Evolutionary conservation across 2,113 vertebrate species (phyloP).

Genomic region (Platysternon megacephalum): DNA sequence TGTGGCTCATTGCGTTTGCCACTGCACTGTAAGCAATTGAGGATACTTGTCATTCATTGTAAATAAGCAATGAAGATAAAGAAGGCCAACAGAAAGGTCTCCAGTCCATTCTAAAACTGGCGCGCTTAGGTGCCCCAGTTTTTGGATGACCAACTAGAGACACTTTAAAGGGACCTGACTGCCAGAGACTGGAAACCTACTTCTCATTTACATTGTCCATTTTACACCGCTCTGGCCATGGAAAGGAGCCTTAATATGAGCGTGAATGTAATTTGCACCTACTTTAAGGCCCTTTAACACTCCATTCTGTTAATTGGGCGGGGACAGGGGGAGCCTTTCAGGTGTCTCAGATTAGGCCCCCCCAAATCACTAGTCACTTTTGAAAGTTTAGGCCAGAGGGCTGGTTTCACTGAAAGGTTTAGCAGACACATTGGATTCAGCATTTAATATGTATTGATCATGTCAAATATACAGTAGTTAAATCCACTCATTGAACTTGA

Average conservation of each 20-base stretch:
- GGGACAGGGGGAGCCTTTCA: too few relatives aligned
- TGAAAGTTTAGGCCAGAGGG: rapidly evolving
- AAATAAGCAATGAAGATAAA: not conserved
- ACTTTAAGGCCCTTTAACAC: not conserved
- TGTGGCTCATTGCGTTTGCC: not conserved
- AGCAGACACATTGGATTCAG: not conserved
- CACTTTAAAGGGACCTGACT: not conserved
- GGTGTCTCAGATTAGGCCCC: rapidly evolving
- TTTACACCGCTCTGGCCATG: rapidly evolving
- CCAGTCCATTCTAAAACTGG: too few relatives aligned
- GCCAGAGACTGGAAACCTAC: not conserved
- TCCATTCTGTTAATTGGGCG: not conserved
- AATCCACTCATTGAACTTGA: rapidly evolving
- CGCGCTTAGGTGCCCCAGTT: not conserved
- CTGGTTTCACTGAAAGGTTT: rapidly evolving
- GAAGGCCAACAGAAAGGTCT: not conserved
- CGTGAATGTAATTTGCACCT: rapidly evolving
- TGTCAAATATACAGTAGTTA: rapidly evolving
- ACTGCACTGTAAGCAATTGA: not conserved
- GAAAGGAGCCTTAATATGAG: not conserved
- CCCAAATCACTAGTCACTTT: rapidly evolving
- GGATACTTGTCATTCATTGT: not conserved
- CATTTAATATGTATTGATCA: rapidly evolving
- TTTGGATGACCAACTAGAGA: not conserved
- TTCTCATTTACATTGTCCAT: not conserved